Evolutionary conservation across 2,113 vertebrate genomes (phyloP), one percentile per base, ranked within the genome.

Genomic region (Campylomormyrus numenius): DNA sequence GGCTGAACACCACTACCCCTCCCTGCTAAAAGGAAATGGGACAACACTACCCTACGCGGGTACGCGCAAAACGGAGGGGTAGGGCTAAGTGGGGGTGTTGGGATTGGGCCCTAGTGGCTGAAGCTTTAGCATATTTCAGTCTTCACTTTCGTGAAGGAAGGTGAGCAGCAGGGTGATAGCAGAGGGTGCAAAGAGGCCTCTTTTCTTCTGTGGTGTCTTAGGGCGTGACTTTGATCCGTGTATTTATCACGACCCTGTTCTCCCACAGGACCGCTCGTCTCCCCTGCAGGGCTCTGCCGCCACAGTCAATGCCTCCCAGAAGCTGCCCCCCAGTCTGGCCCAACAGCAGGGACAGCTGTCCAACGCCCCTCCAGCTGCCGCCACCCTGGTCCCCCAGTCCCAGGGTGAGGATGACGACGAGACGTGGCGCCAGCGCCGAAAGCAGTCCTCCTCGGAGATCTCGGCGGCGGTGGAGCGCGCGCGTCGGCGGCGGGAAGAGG

Each of bases 401-500:
- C 95, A 94, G 88, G 97, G 96, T 0, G 97, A 98, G 45, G 97
- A 98, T 1, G 98, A 98, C 90, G 98, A 98, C 6, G 98, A 98
- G 90, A 97, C 97, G 0, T 98, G 97, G 98, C 96, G 98, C 24
- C 98, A 98, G 92, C 95, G 98, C 8, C 94, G 98, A 8, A 98
- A 98, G 88, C 97, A 98, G 89, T 98, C 98, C 0, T 98, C 97
- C 0, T 94, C 97, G 0, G 97, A 98, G 92, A 98, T 98, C 48
- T 98, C 98, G 3, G 95, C 96, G 0, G 98, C 98, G 0, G 98
- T 98, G 88, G 98, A 98, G 93, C 95, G 98, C 21, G 98, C 98
- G 0, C 96, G 98, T 3, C 95, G 97, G 0, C 95, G 98, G 0
- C 96, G 98, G 0, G 98, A 98, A 24, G 97, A 98, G 58, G 98